These are phyloP conservation scores for Cynaeus angustus DNA, from an alignment of 2,888 invertebrate genomes.

Conservation along the genomic window DNA sequence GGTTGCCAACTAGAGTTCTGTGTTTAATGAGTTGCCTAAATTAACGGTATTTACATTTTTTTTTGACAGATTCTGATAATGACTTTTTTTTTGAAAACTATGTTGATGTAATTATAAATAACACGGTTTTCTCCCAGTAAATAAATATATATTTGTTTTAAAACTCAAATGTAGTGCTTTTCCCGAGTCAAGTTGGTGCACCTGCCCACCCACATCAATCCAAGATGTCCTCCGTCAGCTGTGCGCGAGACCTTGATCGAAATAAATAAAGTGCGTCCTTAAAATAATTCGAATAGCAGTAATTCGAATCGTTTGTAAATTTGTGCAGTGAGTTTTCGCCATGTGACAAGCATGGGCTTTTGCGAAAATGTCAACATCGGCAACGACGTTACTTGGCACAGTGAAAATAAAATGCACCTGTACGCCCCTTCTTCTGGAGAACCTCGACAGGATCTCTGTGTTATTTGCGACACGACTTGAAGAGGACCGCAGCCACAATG, in stretches of 20 bases:
- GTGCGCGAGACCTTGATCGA: slow-evolving; percentile 33
- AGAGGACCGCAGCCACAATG: slow-evolving; percentile 60
- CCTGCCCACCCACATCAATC: too few relatives aligned
- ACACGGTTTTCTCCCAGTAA: too few relatives aligned
- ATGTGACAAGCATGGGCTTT: slow-evolving; percentile 64
- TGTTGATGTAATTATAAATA: too few relatives aligned
- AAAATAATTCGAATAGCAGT: not conserved
- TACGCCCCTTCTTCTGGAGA: slow-evolving; percentile 66
- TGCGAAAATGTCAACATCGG: slow-evolving; percentile 60
- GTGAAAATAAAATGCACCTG: slow-evolving; percentile 68
- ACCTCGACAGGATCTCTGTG: slow-evolving; percentile 68
- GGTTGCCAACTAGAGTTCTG: too few relatives aligned
- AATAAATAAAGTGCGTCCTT: slow-evolving; percentile 37
- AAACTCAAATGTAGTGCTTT: too few relatives aligned
- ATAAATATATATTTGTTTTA: too few relatives aligned
- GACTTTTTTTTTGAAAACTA: too few relatives aligned
- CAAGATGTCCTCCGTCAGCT: slow-evolving; percentile 49
- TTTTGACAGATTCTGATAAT: too few relatives aligned
- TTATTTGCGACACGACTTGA: slow-evolving; percentile 68
- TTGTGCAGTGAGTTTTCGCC: slow-evolving; percentile 32
- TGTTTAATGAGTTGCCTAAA: too few relatives aligned
- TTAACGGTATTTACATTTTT: too few relatives aligned
- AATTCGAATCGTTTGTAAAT: not conserved
- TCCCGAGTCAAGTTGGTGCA: too few relatives aligned
- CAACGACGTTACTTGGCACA: slow-evolving; percentile 63